Evolutionary conservation across 2,797 vertebrate species (phyloP), one percentile per base, ranked within the genome.

Genomic region (Kryptolebias ocellatus): DNA sequence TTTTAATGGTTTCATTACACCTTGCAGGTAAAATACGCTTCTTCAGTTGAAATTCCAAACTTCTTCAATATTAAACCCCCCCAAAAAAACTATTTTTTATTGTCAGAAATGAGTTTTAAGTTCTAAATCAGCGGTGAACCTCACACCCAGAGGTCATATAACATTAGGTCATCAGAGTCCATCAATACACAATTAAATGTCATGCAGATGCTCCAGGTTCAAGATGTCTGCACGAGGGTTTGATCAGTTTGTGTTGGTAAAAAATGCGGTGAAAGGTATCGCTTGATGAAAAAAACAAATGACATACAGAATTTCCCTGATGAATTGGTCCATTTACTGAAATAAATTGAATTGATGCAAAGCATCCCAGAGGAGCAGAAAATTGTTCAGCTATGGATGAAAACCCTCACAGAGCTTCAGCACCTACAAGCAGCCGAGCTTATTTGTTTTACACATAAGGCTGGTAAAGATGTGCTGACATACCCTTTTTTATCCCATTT

Each of bases 271-370:
- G 79, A 76, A 78, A 84, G 70, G 75, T 85, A 86, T 87, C 3
- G 47, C 72, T 81, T 87, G 82, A 87, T 80, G 85, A 86, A 88
- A 92, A 90, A 86, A 81, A 85, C 72, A 85, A 87, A 85, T 75
- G 85, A 92, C 83, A 81, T 84, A 74, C 70, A 60, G 79, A 84
- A 91, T 90, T 84, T 93, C 90, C 92, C 91, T 79, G 80, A 87
- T 89, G 91, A 90, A 89, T 88, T 88, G 80, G 74, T 90, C 83
- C 81, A 87, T 92, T 93, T 93, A 89, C 90, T 80, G 76, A 87
- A 92, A 91, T 89, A 91, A 93, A 93, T 91, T 92, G 87, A 92
- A 93, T 83, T 87, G 86, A 92, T 90, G 83, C 85, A 82, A 87
- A 84, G 71, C 76, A 87, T 89, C 90, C 88, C 92, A 85, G 79